A percentile compares a stretch with the other conserved stretches of the same genome.
phyloP scores from a whole-genome alignment of 1,140 invertebrate species.

The Grapholita molesta region DNA sequence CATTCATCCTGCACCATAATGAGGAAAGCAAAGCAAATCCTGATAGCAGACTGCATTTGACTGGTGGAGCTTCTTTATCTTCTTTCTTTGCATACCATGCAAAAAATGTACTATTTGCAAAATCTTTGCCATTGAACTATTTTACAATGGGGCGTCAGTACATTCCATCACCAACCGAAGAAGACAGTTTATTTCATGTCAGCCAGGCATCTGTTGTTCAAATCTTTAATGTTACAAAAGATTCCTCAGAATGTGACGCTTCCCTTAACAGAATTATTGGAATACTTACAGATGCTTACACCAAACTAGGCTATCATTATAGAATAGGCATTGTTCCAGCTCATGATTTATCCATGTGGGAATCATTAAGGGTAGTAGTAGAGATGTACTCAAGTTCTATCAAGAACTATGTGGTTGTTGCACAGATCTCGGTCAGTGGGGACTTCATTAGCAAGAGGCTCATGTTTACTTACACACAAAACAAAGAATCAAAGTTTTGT shows the following conservation, averaged over 20 bases:
- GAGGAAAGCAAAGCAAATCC: conserved; percentile 68
- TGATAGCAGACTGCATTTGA: conserved; percentile 80
- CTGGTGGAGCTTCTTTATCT: conserved; percentile 81
- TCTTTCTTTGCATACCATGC: conserved; percentile 83
- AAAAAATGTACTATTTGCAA: conserved; percentile 78
- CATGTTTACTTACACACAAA: conserved; percentile 78
- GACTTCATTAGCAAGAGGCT: conserved; percentile 85
- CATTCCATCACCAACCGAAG: conserved; percentile 59
- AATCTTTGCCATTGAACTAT: conserved; percentile 80
- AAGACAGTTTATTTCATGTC: conserved; percentile 79
- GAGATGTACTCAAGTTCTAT: conserved; percentile 82
- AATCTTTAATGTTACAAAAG: conserved; percentile 76
- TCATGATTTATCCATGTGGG: conserved; percentile 77
- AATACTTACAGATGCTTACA: conserved; percentile 76
- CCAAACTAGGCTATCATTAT: conserved; percentile 80
- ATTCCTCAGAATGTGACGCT: conserved; percentile 58
- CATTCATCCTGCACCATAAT: conserved; percentile 79
- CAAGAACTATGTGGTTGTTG: conserved; percentile 82
- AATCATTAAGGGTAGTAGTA: conserved; percentile 81
- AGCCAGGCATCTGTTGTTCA: conserved; percentile 81
- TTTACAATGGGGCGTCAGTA: conserved; percentile 83
- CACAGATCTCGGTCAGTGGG: conserved; percentile 80
- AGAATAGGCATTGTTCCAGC: conserved; percentile 78
- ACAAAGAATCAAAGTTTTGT: conserved; percentile 76
- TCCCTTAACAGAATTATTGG: conserved; percentile 74